A percentile compares a stretch with the other conserved stretches of the same genome.
Conservation (phyloP, 2,797 vertebrate genomes). For the Silurus lanzhouensis region DNA sequence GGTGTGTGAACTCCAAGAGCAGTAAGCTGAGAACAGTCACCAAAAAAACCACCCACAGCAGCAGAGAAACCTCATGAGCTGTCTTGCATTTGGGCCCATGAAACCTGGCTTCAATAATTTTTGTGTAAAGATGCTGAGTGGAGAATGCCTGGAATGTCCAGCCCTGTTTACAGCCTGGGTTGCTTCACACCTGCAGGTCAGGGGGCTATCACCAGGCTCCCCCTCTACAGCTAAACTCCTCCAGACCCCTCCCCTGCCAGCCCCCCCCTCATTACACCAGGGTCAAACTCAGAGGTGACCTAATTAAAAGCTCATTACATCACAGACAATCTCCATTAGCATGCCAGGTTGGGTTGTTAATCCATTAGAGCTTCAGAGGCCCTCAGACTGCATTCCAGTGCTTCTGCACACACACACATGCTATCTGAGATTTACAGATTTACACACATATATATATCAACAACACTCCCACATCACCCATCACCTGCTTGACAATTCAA, state of each 20-base stretch:
- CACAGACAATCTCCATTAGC: slow-evolving; percentile 90
- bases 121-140: slow-evolving; percentile 72
- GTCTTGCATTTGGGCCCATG: slow-evolving; percentile 30
- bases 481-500: slow-evolving; percentile 31
- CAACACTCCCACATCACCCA: slow-evolving; percentile 32
- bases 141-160: slow-evolving; percentile 80
- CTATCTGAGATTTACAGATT: slow-evolving; percentile 37
- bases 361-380: slow-evolving; percentile 84
- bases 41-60: slow-evolving; percentile 32
- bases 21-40: slow-evolving; percentile 30
- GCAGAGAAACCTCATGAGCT: not conserved
- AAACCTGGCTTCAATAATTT: slow-evolving; percentile 75
- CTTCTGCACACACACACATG: slow-evolving; percentile 49
- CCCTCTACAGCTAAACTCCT: slow-evolving; percentile 61
- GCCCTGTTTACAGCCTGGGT: slow-evolving; percentile 75
- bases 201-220: slow-evolving; percentile 78
- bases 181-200: slow-evolving; percentile 82
- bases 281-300: slow-evolving; percentile 92
- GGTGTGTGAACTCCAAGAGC: slow-evolving; percentile 20
- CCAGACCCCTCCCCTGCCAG: slow-evolving; percentile 76
- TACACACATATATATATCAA: slow-evolving; percentile 42
- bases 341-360: slow-evolving; percentile 87
- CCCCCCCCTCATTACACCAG: slow-evolving; percentile 81
- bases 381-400: slow-evolving; percentile 81
- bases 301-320: slow-evolving; percentile 99